phyloP scores from a whole-genome alignment of 2,113 vertebrate genomes.

The Lutjanus erythropterus region DNA sequence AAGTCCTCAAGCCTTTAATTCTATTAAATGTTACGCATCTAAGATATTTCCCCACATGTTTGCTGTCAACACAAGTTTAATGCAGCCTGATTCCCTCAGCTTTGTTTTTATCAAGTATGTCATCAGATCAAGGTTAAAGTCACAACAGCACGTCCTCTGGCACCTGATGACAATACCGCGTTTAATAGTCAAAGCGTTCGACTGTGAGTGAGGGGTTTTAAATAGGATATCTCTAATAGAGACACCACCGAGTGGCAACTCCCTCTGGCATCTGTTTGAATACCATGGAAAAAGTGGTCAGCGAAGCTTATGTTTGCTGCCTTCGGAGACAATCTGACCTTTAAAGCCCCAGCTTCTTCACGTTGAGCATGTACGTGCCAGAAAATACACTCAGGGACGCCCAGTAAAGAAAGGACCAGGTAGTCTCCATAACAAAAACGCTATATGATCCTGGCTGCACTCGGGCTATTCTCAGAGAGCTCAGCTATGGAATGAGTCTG shows the following conservation, averaged over 20 bases:
- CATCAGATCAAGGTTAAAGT: constrained; percentile 51
- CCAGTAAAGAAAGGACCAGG: constrained; percentile 40
- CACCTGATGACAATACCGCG: constrained; percentile 23
- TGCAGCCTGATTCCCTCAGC: neutral
- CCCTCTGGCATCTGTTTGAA: constrained; percentile 57
- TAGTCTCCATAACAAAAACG: constrained; percentile 46
- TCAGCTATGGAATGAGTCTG: constrained; percentile 53
- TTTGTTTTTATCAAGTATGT: constrained; percentile 27
- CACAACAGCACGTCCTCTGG: constrained; percentile 25
- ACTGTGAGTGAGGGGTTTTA: constrained; percentile 57
- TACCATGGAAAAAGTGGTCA: constrained; percentile 55
- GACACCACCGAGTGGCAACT: constrained; percentile 22
- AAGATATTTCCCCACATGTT: neutral
- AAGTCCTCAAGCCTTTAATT: constrained; percentile 2
- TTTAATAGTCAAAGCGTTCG: constrained; percentile 36
- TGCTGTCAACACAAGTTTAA: neutral
- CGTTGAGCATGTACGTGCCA: constrained; percentile 25
- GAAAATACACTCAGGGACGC: constrained; percentile 50
- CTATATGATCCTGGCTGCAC: constrained; percentile 23
- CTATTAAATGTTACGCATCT: neutral
- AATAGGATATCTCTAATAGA: constrained; percentile 66
- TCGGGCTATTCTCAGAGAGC: constrained; percentile 66
- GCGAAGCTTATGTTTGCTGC: constrained; percentile 56
- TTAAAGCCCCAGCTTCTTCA: constrained; percentile 24
- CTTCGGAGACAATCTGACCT: constrained; percentile 67